Percentiles rank a stretch among this genome's conserved stretches.
phyloP scores from a whole-genome alignment of 2,113 vertebrate genomes.

The Nycticebus coucang region DNA sequence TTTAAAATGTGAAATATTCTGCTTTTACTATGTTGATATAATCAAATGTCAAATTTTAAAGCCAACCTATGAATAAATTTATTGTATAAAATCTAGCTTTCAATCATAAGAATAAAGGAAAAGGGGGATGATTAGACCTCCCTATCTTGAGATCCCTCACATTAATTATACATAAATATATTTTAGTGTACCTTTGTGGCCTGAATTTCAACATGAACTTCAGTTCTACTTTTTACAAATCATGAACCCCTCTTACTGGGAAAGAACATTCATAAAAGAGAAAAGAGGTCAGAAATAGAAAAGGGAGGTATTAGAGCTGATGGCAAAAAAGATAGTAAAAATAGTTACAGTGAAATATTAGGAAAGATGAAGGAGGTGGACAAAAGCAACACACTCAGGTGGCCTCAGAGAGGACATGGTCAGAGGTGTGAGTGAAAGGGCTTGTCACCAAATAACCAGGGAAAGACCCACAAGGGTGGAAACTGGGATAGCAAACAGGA shows the following conservation, averaged over 20 bases:
- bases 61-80: conserved; percentile 38
- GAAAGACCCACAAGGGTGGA: background rate
- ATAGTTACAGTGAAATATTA: background rate
- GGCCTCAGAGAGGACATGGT: background rate
- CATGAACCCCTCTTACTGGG: background rate
- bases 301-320: background rate
- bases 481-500: background rate
- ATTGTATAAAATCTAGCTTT: conserved; percentile 43
- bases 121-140: background rate
- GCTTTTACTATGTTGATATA: background rate
- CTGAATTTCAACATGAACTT: conserved; percentile 46
- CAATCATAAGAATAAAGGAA: conserved; percentile 27
- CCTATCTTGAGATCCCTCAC: background rate
- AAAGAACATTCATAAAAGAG: conserved; percentile 37
- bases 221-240: conserved; percentile 28
- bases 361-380: background rate
- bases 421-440: background rate
- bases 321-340: background rate
- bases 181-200: background rate
- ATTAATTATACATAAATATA: background rate
- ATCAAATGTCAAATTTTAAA: background rate
- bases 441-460: background rate
- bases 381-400: background rate
- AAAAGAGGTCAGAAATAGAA: conserved; percentile 17
- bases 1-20: conserved; percentile 43